phyloP scores from a whole-genome alignment of 2,888 invertebrate genomes.

The Girardia tigrina region DNA sequence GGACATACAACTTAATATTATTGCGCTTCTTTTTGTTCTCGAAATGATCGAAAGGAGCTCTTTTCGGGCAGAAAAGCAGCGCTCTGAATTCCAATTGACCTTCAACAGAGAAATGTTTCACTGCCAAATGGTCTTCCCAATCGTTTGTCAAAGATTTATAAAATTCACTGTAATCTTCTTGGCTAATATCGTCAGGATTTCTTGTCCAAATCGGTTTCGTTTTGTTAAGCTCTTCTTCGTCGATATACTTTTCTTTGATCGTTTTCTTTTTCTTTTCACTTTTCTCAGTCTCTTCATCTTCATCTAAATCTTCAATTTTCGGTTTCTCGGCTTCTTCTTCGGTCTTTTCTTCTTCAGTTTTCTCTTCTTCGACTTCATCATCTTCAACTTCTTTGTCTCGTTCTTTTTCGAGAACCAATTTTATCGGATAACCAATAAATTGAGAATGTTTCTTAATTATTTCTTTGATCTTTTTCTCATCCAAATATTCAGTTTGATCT shows the following conservation, averaged over 20 bases:
- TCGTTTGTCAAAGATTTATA: slow-evolving; percentile 92
- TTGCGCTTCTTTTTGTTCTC: slow-evolving; percentile 96
- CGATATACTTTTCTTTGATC: slow-evolving; percentile 85
- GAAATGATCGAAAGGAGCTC: slow-evolving; percentile 89
- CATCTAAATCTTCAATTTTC: slow-evolving; percentile 58
- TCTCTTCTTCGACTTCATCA: no score
- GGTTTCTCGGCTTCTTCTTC: slow-evolving; percentile 53
- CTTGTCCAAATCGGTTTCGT: slow-evolving; percentile 94
- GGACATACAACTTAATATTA: slow-evolving; percentile 90
- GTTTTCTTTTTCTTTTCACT: slow-evolving; percentile 85
- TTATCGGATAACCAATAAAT: slow-evolving; percentile 93
- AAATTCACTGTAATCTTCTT: slow-evolving; percentile 91
- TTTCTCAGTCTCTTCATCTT: slow-evolving; percentile 55
- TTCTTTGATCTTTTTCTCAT: slow-evolving; percentile 83
- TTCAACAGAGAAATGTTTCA: slow-evolving; percentile 58
- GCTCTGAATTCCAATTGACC: slow-evolving; percentile 72
- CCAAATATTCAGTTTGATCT: slow-evolving; percentile 80
- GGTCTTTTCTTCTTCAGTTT: slow-evolving; percentile 61
- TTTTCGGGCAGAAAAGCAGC: slow-evolving; percentile 73
- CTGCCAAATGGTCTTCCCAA: slow-evolving; percentile 91
- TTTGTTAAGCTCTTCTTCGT: slow-evolving; percentile 94
- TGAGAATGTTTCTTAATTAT: slow-evolving; percentile 97
- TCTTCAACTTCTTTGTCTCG: slow-evolving; percentile 87
- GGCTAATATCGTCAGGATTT: slow-evolving; percentile 84
- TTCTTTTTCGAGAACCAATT: slow-evolving; percentile 78